These are phyloP conservation scores for Hemistola chrysoprasaria DNA, from an alignment of 2,888 invertebrate genomes.

Conservation along the genomic window DNA sequence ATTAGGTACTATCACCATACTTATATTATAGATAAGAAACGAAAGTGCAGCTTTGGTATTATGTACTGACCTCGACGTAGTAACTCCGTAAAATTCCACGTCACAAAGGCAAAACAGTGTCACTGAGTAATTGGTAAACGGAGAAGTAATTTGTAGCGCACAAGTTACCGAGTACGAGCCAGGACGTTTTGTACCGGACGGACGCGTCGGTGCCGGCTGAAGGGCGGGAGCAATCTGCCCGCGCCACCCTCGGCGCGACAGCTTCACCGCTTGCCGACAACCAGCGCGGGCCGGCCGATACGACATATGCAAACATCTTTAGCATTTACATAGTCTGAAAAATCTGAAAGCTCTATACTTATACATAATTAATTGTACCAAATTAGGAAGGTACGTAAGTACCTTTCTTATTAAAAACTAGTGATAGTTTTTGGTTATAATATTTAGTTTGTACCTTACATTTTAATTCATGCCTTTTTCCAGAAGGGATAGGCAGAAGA, in stretches of 20 bases:
- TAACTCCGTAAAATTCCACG: conserved; percentile 32
- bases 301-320: no score
- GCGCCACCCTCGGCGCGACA: conserved; percentile 2
- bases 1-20: conserved; percentile 45
- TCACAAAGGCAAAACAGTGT: conserved; percentile 36
- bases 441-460: no score
- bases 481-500: no score
- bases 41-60: conserved; percentile 32
- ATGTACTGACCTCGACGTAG: conserved; percentile 41
- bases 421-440: no score
- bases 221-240: conserved; percentile 52
- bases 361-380: no score
- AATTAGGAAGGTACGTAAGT: no score
- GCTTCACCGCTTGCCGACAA: conserved; percentile 1
- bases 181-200: conserved; percentile 29
- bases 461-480: no score
- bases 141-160: conserved; percentile 37
- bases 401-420: no score
- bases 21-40: conserved; percentile 39
- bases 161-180: conserved; percentile 37
- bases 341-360: no score
- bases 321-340: no score
- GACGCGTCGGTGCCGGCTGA: conserved; percentile 45
- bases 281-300: no score
- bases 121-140: conserved; percentile 37